Evolutionary conservation across 2,113 vertebrate genomes (phyloP).

Genomic region (Phocoena phocoena): DNA sequence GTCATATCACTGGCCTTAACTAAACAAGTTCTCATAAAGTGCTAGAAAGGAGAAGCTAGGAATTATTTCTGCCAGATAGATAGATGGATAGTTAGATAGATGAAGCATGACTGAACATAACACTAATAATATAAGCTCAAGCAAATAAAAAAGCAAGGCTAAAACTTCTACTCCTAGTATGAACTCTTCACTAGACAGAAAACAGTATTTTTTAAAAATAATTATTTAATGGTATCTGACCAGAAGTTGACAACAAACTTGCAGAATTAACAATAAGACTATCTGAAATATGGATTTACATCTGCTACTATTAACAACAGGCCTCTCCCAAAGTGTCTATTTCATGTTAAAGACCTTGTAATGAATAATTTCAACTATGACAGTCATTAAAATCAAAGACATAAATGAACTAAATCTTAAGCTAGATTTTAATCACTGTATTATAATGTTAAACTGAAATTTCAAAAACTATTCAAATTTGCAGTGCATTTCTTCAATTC

Average conservation of each 20-base stretch:
- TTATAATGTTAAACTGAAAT: slow-evolving; percentile 8
- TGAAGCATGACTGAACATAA: background rate
- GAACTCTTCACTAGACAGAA: background rate
- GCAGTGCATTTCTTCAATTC: background rate
- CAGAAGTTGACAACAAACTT: slow-evolving; percentile 1
- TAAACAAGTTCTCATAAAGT: slow-evolving; percentile 5
- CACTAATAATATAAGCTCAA: background rate
- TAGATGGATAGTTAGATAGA: background rate
- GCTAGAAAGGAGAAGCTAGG: background rate
- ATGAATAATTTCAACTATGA: background rate
- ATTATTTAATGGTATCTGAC: background rate
- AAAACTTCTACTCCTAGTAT: background rate
- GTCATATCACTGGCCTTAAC: background rate
- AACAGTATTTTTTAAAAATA: background rate
- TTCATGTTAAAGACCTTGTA: background rate
- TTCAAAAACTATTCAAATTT: slow-evolving; percentile 36
- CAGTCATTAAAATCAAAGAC: background rate
- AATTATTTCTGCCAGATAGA: background rate
- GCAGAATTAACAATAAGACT: background rate
- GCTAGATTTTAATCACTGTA: background rate
- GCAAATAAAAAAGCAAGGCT: background rate
- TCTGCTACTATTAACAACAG: slow-evolving; percentile 17
- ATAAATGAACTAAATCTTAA: slow-evolving; percentile 29
- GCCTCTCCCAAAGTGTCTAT: background rate
- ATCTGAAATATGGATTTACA: slow-evolving; percentile 7